Percentiles rank a stretch among this genome's conserved stretches.
Conservation (phyloP, 1,140 invertebrate species). For the Anadara kagoshimensis region DNA sequence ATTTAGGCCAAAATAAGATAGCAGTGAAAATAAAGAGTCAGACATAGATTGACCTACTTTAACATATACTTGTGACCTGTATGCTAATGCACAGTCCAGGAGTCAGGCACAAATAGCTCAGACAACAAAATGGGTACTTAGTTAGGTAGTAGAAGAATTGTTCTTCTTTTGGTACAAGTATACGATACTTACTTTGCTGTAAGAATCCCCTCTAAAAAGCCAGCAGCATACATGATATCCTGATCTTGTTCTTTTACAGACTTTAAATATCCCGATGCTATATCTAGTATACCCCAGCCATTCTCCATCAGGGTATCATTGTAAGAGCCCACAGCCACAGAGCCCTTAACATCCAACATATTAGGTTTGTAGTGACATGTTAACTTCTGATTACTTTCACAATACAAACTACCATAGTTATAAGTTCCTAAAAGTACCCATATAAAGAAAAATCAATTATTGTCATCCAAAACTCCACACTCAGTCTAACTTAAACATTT, state of each 20-base stretch:
- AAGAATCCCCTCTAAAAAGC: constrained; percentile 61
- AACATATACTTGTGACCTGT: too few species aligned
- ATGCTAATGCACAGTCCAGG: too few species aligned
- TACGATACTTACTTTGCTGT: constrained; percentile 62
- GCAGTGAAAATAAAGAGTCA: too few species aligned
- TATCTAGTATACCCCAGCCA: constrained; percentile 66
- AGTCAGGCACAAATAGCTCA: too few species aligned
- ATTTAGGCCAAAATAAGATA: too few species aligned
- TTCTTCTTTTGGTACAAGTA: too few species aligned
- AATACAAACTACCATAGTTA: constrained; percentile 54
- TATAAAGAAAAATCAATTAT: not conserved
- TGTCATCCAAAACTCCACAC: not conserved
- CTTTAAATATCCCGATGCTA: constrained; percentile 51
- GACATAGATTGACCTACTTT: too few species aligned
- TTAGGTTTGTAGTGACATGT: constrained; percentile 46
- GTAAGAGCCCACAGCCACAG: constrained; percentile 56
- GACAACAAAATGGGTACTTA: too few species aligned
- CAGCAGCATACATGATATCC: constrained; percentile 67
- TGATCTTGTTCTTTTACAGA: constrained; percentile 38
- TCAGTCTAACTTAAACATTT: too few species aligned
- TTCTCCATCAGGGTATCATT: constrained; percentile 57
- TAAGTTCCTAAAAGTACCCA: constrained; percentile 39
- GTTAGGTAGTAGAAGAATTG: too few species aligned
- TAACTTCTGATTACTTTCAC: constrained; percentile 18
- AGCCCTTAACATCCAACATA: constrained; percentile 41